Evolutionary conservation across 2,797 vertebrate genomes (phyloP).

Genomic region (Cercopithecus petaurista): DNA sequence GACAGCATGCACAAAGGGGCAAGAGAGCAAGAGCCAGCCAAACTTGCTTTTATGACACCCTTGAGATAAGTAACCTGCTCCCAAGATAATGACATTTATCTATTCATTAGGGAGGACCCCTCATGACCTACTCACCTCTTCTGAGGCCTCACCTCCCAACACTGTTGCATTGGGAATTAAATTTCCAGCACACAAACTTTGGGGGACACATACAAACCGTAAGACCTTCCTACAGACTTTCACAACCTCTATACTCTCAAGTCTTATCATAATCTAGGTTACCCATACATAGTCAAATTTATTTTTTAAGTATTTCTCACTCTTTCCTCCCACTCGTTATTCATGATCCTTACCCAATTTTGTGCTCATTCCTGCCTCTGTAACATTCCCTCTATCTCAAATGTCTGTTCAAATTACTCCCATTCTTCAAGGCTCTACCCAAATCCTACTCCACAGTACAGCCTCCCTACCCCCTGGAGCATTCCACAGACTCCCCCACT

Average conservation of each 20-base stretch:
- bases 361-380: background rate
- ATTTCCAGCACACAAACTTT: background rate
- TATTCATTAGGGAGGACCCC: background rate
- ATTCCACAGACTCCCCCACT: too few species aligned
- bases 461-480: too few species aligned
- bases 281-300: background rate
- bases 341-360: too few species aligned
- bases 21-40: background rate
- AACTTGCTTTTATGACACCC: background rate
- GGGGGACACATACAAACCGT: background rate
- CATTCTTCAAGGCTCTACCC: background rate
- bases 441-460: too few species aligned
- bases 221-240: background rate
- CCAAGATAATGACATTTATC: background rate
- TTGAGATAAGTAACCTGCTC: background rate
- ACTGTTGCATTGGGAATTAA: background rate
- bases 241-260: background rate
- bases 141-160: too few species aligned
- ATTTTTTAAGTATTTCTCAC: background rate
- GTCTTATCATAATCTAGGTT: background rate
- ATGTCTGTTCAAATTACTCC: background rate
- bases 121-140: background rate
- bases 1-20: background rate
- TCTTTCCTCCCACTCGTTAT: background rate
- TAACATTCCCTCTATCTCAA: background rate